Conservation (phyloP, 2,113 vertebrate species). For the Anguilla rostrata region DNA sequence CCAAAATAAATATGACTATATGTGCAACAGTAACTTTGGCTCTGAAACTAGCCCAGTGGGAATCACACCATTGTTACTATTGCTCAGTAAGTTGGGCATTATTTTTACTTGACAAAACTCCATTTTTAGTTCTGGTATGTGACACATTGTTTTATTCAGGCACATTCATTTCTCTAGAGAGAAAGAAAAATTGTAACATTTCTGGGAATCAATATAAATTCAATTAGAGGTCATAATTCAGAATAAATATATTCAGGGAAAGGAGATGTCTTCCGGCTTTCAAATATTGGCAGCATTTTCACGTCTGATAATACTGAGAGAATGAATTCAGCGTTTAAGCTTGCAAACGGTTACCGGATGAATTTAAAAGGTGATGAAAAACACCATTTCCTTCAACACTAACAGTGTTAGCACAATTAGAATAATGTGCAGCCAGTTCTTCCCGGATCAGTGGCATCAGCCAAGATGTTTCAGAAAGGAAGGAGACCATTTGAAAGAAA, state of each 20-base stretch:
- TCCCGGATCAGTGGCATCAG: not conserved
- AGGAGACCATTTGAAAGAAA: not conserved
- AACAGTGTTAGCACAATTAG: not conserved
- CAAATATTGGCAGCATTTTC: not conserved
- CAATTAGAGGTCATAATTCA: not conserved
- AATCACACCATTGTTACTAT: not conserved
- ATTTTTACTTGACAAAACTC: not conserved
- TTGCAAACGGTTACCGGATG: not conserved
- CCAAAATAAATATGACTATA: not conserved
- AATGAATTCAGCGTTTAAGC: not conserved
- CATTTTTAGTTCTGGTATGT: too few species aligned
- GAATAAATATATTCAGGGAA: not conserved
- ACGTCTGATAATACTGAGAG: not conserved
- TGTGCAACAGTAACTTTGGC: not conserved
- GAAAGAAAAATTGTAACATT: not conserved
- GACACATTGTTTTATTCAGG: too few species aligned
- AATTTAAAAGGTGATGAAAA: not conserved
- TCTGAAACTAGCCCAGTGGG: not conserved
- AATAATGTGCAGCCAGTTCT: not conserved
- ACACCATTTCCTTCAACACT: not conserved
- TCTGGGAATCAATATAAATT: not conserved
- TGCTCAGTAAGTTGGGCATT: not conserved
- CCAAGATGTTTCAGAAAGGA: not conserved
- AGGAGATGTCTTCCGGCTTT: not conserved
- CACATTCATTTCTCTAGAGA: not conserved